Evolutionary conservation across 2,113 vertebrate genomes (phyloP), one percentile per base, ranked within the genome.

Genomic region (Pseudorasbora parva): DNA sequence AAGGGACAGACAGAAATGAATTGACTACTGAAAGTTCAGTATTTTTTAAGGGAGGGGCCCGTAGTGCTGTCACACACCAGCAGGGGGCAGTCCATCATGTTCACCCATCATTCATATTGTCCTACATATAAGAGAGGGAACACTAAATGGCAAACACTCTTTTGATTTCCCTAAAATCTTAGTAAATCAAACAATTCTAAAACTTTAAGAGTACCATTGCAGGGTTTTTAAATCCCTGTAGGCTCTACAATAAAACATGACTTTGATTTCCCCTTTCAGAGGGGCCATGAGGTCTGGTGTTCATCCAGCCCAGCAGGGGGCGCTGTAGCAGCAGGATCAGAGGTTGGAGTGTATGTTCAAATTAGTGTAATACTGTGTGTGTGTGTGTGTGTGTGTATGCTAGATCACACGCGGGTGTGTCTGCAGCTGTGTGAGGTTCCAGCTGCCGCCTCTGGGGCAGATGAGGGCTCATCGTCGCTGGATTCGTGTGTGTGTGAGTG

Each of bases 391-490:
- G 33, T 51, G 14, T 68, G 21, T 71, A 15, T 33, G n/a, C 47
- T 23, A 33, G 27, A 33, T 96, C 90, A 97, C 87, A 98, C 96
- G 7, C 95, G 89, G 2, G 96, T 97, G 89, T 97, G 97, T 86
- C 96, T 94, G 88, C 96, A 97, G 93, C 94, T 94, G 93, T 94
- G 93, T 0, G 95, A 95, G 66, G 95, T 91, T 82, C 95, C 95
- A 19, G 93, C 91, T 0, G 90, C 89, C 0, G 91, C 91, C 9
- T 92, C 88, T 0, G 94, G 90, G 17, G 94, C 92, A 11, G 95
- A 94, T 8, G 95, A 91, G 0, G 93, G 91, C 77, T 97, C 96
- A 19, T 98, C 95, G 3, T 97, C 95, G 0, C 93, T 95, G 15
- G 93, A 94, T 43, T 95, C 94, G 33, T 94, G 95, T 82, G 54